Evolutionary conservation across 1,140 invertebrate genomes (phyloP).

Genomic region (Prorops nasuta): DNA sequence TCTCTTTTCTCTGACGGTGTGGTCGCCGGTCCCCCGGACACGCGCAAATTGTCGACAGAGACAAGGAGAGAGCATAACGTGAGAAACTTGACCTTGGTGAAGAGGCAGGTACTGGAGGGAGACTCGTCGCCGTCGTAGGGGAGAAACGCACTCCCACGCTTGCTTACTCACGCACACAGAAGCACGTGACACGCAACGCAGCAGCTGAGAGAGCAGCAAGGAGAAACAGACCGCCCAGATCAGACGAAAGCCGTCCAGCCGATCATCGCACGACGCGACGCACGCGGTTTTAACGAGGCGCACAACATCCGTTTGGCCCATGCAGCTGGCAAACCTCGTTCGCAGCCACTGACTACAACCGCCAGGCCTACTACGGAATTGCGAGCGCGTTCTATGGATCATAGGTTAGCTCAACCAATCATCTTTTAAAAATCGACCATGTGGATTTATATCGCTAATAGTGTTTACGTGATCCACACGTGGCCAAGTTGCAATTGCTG

Average conservation of each 20-base stretch:
- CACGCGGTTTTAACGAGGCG: no score
- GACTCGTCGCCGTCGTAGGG: conserved; percentile 14
- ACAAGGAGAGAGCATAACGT: neutral
- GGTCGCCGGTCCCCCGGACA: neutral
- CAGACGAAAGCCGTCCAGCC: no score
- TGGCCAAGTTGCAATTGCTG: no score
- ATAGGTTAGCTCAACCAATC: conserved; percentile 44
- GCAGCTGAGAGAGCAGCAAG: no score
- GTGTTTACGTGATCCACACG: no score
- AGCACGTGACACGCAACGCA: conserved; percentile 9
- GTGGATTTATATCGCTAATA: conserved; percentile 12
- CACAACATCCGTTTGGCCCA: no score
- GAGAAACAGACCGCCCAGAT: no score
- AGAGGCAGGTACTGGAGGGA: conserved; percentile 2
- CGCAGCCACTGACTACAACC: no score
- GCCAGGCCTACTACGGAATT: no score
- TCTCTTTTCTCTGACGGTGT: conserved; percentile 17
- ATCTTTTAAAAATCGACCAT: conserved; percentile 12
- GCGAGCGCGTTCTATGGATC: conserved; percentile 46
- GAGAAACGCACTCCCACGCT: conserved; percentile 12
- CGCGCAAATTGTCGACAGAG: conserved; percentile 5
- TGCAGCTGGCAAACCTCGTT: no score
- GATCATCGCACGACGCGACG: no score
- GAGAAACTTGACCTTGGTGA: no score
- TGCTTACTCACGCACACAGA: conserved; percentile 9